A percentile compares a stretch with the other conserved stretches of the same genome.
Evolutionary conservation across 2,113 vertebrate genomes (phyloP).

Genomic region (Zosterops pallidus): DNA sequence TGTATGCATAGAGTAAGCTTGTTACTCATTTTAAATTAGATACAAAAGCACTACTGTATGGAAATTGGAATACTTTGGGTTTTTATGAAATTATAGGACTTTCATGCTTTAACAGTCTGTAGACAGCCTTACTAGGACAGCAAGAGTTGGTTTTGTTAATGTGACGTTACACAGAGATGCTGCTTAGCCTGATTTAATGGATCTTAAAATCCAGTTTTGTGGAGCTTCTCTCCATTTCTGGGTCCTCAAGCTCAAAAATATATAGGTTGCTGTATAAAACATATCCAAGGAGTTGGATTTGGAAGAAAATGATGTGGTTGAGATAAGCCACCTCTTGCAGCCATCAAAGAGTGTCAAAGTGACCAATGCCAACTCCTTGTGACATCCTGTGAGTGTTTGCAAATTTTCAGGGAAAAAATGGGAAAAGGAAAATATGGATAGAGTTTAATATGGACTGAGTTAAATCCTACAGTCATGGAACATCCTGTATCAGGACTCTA

Average conservation of each 20-base stretch:
- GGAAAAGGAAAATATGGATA: not conserved
- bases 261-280: not conserved
- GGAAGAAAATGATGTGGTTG: not conserved
- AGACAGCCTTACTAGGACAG: not conserved
- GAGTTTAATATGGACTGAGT: not conserved
- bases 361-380: rapidly evolving
- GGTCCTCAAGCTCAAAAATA: not conserved
- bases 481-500: not conserved
- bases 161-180: not conserved
- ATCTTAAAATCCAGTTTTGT: not conserved
- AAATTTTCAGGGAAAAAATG: not conserved
- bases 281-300: not conserved
- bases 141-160: not conserved
- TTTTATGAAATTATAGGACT: conserved; percentile 57
- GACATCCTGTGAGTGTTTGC: rapidly evolving
- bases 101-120: conserved; percentile 31
- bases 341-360: not conserved
- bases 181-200: not conserved
- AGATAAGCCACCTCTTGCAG: not conserved
- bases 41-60: conserved; percentile 38
- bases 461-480: not conserved
- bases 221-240: rapidly evolving
- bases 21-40: conserved; percentile 74
- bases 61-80: conserved; percentile 43
- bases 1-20: conserved; percentile 61